phyloP scores from a whole-genome alignment of 2,797 vertebrate species.

The Sebastes diaconus region DNA sequence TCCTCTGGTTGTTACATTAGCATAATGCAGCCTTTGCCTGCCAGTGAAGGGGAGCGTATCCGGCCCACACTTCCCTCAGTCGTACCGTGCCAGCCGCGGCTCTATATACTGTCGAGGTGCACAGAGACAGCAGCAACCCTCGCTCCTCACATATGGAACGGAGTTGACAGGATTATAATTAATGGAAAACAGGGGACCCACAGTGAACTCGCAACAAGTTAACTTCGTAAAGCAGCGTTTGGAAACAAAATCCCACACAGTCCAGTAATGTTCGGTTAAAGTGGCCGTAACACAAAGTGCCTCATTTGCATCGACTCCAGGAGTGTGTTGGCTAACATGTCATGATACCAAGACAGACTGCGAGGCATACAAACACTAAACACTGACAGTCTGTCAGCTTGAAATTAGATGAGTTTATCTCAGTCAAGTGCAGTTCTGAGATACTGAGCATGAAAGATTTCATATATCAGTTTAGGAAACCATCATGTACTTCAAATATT shows the following conservation, averaged over 20 bases:
- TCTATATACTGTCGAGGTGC: conserved; percentile 53
- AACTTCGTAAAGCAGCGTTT: conserved; percentile 66
- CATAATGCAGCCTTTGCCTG: conserved; percentile 76
- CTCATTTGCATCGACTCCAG: conserved; percentile 54
- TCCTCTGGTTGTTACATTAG: conserved; percentile 72
- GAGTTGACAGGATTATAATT: conserved; percentile 75
- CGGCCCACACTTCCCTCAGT: conserved; percentile 69
- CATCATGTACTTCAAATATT: neutral
- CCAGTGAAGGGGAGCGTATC: conserved; percentile 70
- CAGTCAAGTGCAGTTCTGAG: conserved; percentile 31
- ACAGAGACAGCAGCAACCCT: conserved; percentile 35
- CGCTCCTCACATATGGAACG: conserved; percentile 45
- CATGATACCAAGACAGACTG: conserved; percentile 26
- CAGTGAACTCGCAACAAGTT: conserved; percentile 69
- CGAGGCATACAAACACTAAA: conserved; percentile 20
- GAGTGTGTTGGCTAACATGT: conserved; percentile 33
- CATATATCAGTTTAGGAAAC: neutral
- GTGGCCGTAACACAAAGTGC: conserved; percentile 10
- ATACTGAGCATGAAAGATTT: conserved; percentile 29
- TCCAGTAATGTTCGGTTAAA: conserved; percentile 50
- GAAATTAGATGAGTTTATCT: conserved; percentile 42
- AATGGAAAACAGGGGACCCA: conserved; percentile 68
- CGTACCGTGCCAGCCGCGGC: conserved; percentile 44
- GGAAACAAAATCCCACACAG: conserved; percentile 68
- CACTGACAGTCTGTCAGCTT: conserved; percentile 33